Evolutionary conservation across 2,888 invertebrate genomes (phyloP), one percentile per base, ranked within the genome.

Genomic region (Xestoiulus laeticollis): DNA sequence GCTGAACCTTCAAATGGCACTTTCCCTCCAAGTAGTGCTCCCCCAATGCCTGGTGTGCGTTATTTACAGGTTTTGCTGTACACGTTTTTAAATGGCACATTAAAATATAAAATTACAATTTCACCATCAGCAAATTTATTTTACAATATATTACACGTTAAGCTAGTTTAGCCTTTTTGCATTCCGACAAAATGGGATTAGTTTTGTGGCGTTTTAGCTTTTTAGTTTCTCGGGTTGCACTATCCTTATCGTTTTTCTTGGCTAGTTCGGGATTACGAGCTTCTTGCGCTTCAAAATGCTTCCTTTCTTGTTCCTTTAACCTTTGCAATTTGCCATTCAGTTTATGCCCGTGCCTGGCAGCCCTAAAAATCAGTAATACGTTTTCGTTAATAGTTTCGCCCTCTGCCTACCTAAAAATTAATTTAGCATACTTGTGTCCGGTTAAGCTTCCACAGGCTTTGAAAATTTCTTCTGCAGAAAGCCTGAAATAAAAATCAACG

Each of bases 291-390:
- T 38, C 38, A n/a, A 85, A 85, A 85, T 85, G 30, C 78, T 78
- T 78, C 30, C 14, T 78, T 30, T 85, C 85, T 38, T 85, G 85
- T 32, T 85, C 85, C 12, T 85, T 12, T 26, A 85, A 44, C 22
- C 85, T 85, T 85, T 85, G 10, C 22, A 85, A 19, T 44, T 85
- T 85, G n/a, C 85, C 85, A 44, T 19, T 85, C 16, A 85, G n/a
- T 16, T 85, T 85, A 38, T 43, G 38, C 1, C 85, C 85, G 2
- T 85, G 85, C 5, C 85, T 38, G 16, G 85, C 85, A 22, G 85
- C 85, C 38, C 85, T 85, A 32, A 3, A 85, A 44, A n/a, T 43
- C 33, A 85, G 48, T 14, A 38, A 38, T 22, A 10, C 10, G 22
- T 22, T 22, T 68, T 0, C 1, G 22, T 22, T 26, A 22, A 68